Conservation (phyloP, 2,888 invertebrate genomes). For the Orthosia incerta region DNA sequence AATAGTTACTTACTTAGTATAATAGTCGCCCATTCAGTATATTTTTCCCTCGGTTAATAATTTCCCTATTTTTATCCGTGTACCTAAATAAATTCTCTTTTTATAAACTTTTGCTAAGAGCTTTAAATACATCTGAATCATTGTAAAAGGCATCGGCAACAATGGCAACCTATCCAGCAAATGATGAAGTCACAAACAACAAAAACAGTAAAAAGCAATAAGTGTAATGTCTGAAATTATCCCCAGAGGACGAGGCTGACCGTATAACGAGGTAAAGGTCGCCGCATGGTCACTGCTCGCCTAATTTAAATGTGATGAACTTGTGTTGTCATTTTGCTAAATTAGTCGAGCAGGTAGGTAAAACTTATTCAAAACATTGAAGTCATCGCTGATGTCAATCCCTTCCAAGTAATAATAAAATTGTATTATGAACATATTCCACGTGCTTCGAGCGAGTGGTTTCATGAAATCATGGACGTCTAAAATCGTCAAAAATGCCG, state of each 20-base stretch:
- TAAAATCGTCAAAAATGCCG: constrained; percentile 23
- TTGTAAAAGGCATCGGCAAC: background rate
- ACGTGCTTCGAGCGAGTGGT: constrained; percentile 12
- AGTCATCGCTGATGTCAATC: constrained; percentile 43
- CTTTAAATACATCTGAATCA: constrained; percentile 8
- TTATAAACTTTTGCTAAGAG: background rate
- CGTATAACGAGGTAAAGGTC: constrained; percentile 56
- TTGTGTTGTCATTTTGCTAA: constrained; percentile 38
- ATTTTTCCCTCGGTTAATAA: too few species aligned
- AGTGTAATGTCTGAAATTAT: constrained; percentile 44
- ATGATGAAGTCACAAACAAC: constrained; percentile 9
- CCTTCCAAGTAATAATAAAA: background rate
- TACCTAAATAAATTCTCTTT: too few species aligned
- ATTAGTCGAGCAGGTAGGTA: constrained; percentile 24
- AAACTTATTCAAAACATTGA: background rate
- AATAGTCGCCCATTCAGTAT: too few species aligned
- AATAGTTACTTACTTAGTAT: too few species aligned
- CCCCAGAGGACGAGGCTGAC: constrained; percentile 37
- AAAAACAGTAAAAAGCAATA: constrained; percentile 5
- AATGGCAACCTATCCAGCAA: background rate
- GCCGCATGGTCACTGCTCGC: constrained; percentile 7
- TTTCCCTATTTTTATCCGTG: too few species aligned
- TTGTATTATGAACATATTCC: background rate
- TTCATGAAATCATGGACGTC: constrained; percentile 20
- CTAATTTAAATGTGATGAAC: constrained; percentile 44